These are phyloP conservation scores for Herpetotheres cachinnans DNA, from an alignment of 2,113 vertebrate species.

Conservation along the genomic window DNA sequence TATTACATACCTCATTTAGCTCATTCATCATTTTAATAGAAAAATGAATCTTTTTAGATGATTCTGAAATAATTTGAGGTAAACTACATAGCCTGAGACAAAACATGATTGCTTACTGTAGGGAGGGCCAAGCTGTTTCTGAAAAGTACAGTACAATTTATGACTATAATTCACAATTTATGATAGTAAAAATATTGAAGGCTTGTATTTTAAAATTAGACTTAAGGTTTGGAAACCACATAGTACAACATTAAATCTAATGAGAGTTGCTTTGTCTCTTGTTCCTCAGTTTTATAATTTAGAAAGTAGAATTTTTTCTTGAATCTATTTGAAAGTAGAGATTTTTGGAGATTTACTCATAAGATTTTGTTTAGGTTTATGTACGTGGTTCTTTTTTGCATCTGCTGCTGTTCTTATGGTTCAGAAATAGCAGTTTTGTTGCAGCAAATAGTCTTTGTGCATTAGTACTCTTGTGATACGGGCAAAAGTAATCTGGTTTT, in stretches of 20 bases:
- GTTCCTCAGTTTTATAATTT: background rate
- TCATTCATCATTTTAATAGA: constrained; percentile 91
- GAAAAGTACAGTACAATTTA: background rate
- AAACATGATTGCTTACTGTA: constrained; percentile 67
- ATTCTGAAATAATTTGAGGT: constrained; percentile 76
- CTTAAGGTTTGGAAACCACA: background rate
- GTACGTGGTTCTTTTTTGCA: rapidly evolving
- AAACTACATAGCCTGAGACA: constrained; percentile 74
- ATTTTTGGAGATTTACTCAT: background rate
- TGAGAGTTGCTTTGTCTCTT: background rate
- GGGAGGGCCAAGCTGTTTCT: constrained; percentile 19
- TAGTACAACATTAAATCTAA: background rate
- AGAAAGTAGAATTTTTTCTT: background rate
- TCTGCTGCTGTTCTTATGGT: background rate
- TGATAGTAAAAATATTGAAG: constrained; percentile 1
- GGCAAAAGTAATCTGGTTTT: background rate
- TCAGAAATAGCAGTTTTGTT: background rate
- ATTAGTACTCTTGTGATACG: rapidly evolving
- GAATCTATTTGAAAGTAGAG: background rate
- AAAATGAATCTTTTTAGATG: constrained; percentile 86
- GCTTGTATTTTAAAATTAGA: background rate
- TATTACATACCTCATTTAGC: constrained; percentile 97
- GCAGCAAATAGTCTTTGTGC: background rate
- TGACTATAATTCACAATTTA: too few species aligned
- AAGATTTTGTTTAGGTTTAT: background rate